phyloP scores from a whole-genome alignment of 2,888 invertebrate genomes.

The Lasioglossum figueresi region DNA sequence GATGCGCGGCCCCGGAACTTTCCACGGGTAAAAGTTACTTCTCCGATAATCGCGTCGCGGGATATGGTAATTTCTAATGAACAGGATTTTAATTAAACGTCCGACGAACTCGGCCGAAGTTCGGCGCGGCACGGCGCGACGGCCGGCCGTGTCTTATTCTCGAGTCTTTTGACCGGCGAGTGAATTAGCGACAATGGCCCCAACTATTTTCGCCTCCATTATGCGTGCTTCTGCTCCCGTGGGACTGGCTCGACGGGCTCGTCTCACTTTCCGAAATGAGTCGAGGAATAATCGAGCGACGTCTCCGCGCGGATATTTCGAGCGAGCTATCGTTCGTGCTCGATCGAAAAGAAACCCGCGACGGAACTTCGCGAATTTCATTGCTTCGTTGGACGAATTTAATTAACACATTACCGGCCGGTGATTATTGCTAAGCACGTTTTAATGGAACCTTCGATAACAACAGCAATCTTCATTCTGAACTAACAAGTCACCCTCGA shows the following conservation, averaged over 20 bases:
- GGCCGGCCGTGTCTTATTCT: conserved; percentile 52
- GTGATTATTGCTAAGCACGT: no score
- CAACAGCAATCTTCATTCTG: no score
- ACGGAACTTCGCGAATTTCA: background rate
- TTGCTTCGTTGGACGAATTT: background rate
- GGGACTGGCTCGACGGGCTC: background rate
- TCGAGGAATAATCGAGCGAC: conserved; percentile 61
- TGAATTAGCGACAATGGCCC: conserved; percentile 62
- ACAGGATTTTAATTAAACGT: conserved; percentile 70
- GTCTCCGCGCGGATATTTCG: conserved; percentile 56
- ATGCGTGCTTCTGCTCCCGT: background rate
- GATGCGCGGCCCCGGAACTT: conserved; percentile 34
- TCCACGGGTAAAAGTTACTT: conserved; percentile 47
- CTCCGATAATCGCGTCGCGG: conserved; percentile 58
- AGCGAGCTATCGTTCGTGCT: conserved; percentile 16
- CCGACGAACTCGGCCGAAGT: conserved; percentile 53
- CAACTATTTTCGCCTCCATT: conserved; percentile 58
- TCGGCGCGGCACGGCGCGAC: conserved; percentile 16
- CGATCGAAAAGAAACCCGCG: background rate
- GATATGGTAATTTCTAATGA: conserved; percentile 63
- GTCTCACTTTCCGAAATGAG: conserved; percentile 54
- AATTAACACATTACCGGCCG: background rate
- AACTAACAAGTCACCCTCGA: no score
- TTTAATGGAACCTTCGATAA: no score
- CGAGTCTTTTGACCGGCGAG: conserved; percentile 61